These are phyloP conservation scores for Dipus sagitta DNA, from an alignment of 2,797 vertebrate genomes.

Conservation along the genomic window DNA sequence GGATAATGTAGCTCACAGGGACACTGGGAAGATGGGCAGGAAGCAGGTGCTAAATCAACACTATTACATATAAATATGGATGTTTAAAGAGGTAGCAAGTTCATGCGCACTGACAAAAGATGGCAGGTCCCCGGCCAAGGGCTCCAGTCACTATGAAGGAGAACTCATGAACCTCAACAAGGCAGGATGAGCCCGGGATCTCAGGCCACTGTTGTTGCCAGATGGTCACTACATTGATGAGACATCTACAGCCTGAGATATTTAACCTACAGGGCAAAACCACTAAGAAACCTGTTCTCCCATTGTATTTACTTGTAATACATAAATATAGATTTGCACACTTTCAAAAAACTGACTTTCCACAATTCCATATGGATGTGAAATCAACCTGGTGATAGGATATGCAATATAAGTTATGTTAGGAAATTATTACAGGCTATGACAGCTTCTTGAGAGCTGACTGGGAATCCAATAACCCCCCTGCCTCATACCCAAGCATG, in stretches of 20 bases:
- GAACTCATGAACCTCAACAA: slow-evolving; percentile 7
- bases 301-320: slow-evolving; percentile 32
- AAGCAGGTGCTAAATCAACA: background rate
- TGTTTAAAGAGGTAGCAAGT: slow-evolving; percentile 12
- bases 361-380: background rate
- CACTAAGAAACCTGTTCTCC: background rate
- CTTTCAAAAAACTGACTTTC: background rate
- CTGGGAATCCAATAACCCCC: too few species aligned
- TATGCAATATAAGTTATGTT: too few species aligned
- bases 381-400: background rate
- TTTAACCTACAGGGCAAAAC: slow-evolving; percentile 16
- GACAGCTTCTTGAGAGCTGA: too few species aligned
- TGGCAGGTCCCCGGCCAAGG: background rate
- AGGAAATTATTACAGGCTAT: too few species aligned
- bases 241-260: slow-evolving; percentile 13
- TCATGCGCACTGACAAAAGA: background rate
- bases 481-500: too few species aligned
- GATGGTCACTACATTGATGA: background rate
- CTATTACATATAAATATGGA: too few species aligned
- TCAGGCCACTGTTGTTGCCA: background rate
- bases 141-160: background rate
- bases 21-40: background rate
- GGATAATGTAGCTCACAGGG: background rate
- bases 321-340: background rate
- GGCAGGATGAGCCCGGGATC: background rate